phyloP scores from a whole-genome alignment of 2,888 invertebrate genomes.

The Cryptus viduatorius region DNA sequence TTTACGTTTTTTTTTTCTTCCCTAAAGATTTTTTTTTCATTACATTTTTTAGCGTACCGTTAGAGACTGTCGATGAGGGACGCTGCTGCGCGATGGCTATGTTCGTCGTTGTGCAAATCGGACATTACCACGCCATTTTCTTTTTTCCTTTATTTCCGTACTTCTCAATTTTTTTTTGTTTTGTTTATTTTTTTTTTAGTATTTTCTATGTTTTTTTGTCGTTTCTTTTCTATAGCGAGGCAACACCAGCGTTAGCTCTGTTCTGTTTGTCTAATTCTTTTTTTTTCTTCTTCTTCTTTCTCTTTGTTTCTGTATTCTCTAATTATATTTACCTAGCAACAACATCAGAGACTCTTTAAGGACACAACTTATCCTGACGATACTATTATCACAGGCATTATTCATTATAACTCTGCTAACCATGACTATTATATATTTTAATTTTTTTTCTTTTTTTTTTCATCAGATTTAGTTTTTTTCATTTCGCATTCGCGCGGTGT shows the following conservation, averaged over 20 bases:
- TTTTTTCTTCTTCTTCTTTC: constrained; percentile 28
- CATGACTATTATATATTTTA: constrained; percentile 83
- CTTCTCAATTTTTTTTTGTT: not conserved
- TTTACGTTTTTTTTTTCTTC: constrained; percentile 30
- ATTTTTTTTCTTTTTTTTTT: constrained; percentile 62
- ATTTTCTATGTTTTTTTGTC: constrained; percentile 25
- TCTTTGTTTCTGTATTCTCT: constrained; percentile 65
- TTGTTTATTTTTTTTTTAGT: constrained; percentile 36
- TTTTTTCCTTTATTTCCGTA: constrained; percentile 5
- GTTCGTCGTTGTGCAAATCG: constrained; percentile 77
- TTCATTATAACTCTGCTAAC: constrained; percentile 85
- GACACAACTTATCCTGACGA: constrained; percentile 90
- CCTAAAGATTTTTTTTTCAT: constrained; percentile 51
- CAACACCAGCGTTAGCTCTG: constrained; percentile 63
- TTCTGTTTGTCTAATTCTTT: constrained; percentile 60
- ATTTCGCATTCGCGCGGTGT: constrained; percentile 64
- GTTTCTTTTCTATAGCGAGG: constrained; percentile 65
- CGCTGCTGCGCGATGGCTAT: constrained; percentile 65
- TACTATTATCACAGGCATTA: constrained; percentile 90
- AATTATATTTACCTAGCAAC: constrained; percentile 84
- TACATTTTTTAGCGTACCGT: constrained; percentile 76
- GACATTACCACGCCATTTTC: constrained; percentile 76
- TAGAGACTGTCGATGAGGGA: constrained; percentile 75
- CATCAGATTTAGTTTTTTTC: constrained; percentile 59
- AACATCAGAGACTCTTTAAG: constrained; percentile 87